Evolutionary conservation across 2,888 invertebrate species (phyloP).

Genomic region (Oeneis ivallda): DNA sequence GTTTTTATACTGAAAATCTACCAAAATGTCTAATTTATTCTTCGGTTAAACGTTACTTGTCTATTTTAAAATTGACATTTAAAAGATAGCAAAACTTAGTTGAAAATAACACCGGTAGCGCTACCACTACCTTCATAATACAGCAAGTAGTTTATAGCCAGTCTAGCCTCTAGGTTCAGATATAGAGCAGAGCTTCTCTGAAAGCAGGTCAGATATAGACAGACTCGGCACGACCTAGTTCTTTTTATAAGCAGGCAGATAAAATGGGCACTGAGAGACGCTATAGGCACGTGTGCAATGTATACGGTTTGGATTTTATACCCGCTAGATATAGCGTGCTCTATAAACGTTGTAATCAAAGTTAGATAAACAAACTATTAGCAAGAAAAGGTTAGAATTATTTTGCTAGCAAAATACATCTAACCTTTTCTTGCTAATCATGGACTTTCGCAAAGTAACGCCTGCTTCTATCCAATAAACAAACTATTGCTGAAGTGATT

Average conservation of each 20-base stretch:
- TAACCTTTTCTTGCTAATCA: too few relatives aligned
- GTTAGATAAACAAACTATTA: not conserved
- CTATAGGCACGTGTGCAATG: conserved; percentile 25
- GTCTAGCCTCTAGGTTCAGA: conserved; percentile 11
- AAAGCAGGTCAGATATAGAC: conserved; percentile 33
- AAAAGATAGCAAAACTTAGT: not conserved
- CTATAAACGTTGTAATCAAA: not conserved
- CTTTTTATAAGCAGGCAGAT: conserved; percentile 33
- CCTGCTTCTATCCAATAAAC: too few relatives aligned
- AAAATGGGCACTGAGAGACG: conserved; percentile 21
- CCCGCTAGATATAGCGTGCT: not conserved
- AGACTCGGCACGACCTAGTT: conserved; percentile 32
- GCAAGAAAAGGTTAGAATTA: too few relatives aligned
- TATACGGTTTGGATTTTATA: conserved; percentile 10
- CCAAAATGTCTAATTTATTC: not conserved
- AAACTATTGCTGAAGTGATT: too few relatives aligned
- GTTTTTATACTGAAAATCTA: too few relatives aligned
- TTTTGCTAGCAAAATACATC: too few relatives aligned
- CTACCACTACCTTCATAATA: conserved; percentile 3
- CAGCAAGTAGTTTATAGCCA: conserved; percentile 10
- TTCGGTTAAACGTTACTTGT: not conserved
- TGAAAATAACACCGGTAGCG: not conserved
- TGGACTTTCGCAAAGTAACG: too few relatives aligned
- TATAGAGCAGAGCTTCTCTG: conserved; percentile 16
- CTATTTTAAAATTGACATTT: too few relatives aligned